These are phyloP conservation scores for Cynodonichthys magdalenae DNA, from an alignment of 2,797 vertebrate genomes.

Conservation along the genomic window DNA sequence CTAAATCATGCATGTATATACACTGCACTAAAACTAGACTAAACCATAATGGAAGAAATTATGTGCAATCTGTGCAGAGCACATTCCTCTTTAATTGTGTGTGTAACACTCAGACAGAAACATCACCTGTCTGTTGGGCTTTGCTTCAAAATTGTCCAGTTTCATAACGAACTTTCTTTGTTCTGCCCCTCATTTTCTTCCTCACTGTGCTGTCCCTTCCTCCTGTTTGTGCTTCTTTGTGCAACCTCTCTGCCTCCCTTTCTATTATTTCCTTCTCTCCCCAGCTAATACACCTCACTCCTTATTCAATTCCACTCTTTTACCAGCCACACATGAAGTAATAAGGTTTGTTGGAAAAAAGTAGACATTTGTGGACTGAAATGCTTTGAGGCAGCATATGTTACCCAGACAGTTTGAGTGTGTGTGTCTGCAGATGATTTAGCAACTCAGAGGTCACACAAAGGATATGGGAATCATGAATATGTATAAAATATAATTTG, in stretches of 20 bases:
- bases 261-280: conserved; percentile 15
- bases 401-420: conserved; percentile 33
- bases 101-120: not conserved
- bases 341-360: conserved; percentile 59
- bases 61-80: not conserved
- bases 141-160: not conserved
- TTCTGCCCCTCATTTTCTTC: conserved; percentile 1
- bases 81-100: not conserved
- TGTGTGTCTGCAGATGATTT: conserved; percentile 34
- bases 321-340: conserved; percentile 35
- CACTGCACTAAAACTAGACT: not conserved
- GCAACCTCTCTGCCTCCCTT: not conserved
- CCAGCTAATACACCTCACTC: conserved; percentile 17
- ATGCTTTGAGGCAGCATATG: conserved; percentile 12
- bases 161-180: conserved; percentile 11
- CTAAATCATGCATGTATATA: not conserved
- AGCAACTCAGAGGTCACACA: conserved; percentile 48
- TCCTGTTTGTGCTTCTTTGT: conserved; percentile 15
- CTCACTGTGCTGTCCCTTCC: not conserved
- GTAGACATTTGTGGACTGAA: conserved; percentile 33
- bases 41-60: not conserved
- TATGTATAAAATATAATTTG: conserved; percentile 60
- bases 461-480: conserved; percentile 58
- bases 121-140: not conserved
- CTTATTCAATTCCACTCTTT: conserved; percentile 17